Percentiles rank a stretch among this genome's conserved stretches.
phyloP scores from a whole-genome alignment of 2,797 vertebrate species.

The Parauchenoglanis ngamensis region DNA sequence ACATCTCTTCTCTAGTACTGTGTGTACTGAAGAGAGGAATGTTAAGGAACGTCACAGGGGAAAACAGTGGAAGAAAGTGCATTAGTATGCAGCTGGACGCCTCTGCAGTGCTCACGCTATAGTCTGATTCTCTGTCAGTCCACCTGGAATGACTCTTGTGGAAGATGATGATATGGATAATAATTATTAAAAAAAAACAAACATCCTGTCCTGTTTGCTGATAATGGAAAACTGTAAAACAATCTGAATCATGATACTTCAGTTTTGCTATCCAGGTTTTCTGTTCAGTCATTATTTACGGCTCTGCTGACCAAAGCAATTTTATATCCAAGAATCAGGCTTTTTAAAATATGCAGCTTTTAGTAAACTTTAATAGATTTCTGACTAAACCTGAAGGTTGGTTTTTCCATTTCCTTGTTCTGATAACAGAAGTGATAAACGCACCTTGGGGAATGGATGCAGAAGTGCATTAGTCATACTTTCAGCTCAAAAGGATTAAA shows the following conservation, averaged over 20 bases:
- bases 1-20: background rate
- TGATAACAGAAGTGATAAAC: background rate
- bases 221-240: background rate
- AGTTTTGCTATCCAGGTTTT: background rate
- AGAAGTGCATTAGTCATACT: background rate
- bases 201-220: background rate
- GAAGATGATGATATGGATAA: background rate
- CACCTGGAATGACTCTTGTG: background rate
- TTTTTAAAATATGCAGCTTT: constrained; percentile 6
- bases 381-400: background rate
- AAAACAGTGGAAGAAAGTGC: background rate
- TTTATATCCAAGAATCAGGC: constrained; percentile 9
- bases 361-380: background rate
- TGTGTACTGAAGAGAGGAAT: background rate
- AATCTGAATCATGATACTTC: background rate
- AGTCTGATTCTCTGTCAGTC: background rate
- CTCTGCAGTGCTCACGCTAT: background rate
- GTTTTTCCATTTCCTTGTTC: background rate
- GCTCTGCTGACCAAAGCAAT: background rate
- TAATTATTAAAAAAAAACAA: background rate
- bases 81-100: background rate
- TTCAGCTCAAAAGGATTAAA: background rate
- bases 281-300: constrained; percentile 10
- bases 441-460: background rate
- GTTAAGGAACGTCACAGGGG: background rate